Percentiles rank a stretch among this genome's conserved stretches.
Evolutionary conservation across 2,797 vertebrate genomes (phyloP).

Genomic region (Tarsius wallacei): DNA sequence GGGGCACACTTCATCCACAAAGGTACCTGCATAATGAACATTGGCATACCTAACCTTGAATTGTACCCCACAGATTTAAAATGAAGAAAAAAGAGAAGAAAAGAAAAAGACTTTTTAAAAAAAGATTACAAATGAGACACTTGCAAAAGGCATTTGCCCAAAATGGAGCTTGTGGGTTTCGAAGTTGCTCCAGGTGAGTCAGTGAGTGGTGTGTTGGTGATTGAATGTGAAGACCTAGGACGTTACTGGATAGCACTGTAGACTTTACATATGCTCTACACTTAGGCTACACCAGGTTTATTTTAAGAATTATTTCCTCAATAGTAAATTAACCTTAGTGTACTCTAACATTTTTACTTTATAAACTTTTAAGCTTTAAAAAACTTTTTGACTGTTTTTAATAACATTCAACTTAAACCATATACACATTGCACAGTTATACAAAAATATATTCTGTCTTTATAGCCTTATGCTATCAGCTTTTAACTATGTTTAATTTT

Average conservation of each 20-base stretch:
- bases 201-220: not conserved
- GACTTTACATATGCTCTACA: not conserved
- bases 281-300: not conserved
- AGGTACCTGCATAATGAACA: no score
- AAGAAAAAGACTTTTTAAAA: no score
- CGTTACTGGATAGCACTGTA: no score
- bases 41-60: no score
- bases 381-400: not conserved
- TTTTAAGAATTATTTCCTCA: not conserved
- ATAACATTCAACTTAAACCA: not conserved
- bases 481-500: not conserved
- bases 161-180: not conserved
- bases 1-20: no score
- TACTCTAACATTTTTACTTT: not conserved
- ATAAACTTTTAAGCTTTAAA: not conserved
- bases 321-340: not conserved
- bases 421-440: not conserved
- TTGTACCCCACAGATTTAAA: no score
- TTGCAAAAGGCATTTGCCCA: not conserved
- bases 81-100: no score
- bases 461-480: not conserved
- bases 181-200: not conserved
- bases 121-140: not conserved
- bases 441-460: not conserved
- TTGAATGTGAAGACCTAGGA: not conserved